A percentile compares a stretch with the other conserved stretches of the same genome.
Evolutionary conservation across 2,113 vertebrate genomes (phyloP).

Genomic region (Barbus barbus): DNA sequence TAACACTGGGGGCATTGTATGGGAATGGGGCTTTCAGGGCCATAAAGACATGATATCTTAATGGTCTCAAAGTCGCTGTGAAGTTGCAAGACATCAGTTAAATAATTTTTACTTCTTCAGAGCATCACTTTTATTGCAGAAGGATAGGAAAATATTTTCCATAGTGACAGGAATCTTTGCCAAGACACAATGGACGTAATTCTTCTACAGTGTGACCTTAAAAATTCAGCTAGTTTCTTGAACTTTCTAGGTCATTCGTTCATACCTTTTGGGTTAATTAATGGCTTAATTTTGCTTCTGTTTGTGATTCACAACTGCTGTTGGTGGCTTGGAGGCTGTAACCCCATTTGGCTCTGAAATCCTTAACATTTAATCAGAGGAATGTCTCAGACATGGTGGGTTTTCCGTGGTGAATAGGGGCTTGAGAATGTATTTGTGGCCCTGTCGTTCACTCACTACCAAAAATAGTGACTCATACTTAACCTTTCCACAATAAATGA

Average conservation of each 20-base stretch:
- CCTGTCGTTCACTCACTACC: constrained; percentile 1
- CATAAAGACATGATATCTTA: constrained; percentile 8
- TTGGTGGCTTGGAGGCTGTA: background rate
- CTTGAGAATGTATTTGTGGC: constrained; percentile 8
- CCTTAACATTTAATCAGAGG: background rate
- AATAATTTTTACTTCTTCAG: background rate
- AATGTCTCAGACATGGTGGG: background rate
- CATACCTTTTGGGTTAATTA: background rate
- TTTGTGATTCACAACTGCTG: constrained; percentile 9
- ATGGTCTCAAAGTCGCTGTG: background rate
- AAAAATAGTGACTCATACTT: constrained; percentile 17
- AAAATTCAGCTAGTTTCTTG: background rate
- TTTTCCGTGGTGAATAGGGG: background rate
- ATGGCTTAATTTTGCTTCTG: constrained; percentile 1
- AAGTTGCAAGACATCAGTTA: background rate
- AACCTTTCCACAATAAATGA: constrained; percentile 28
- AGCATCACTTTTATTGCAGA: background rate
- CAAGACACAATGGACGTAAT: background rate
- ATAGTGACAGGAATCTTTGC: background rate
- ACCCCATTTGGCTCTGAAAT: background rate
- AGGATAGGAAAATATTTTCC: constrained; percentile 14
- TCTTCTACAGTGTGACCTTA: background rate
- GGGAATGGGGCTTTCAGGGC: background rate
- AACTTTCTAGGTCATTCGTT: constrained; percentile 6
- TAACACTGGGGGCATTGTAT: background rate